Conservation (phyloP, 1,140 invertebrate species). For the Ceratosolen fusciceps region DNA sequence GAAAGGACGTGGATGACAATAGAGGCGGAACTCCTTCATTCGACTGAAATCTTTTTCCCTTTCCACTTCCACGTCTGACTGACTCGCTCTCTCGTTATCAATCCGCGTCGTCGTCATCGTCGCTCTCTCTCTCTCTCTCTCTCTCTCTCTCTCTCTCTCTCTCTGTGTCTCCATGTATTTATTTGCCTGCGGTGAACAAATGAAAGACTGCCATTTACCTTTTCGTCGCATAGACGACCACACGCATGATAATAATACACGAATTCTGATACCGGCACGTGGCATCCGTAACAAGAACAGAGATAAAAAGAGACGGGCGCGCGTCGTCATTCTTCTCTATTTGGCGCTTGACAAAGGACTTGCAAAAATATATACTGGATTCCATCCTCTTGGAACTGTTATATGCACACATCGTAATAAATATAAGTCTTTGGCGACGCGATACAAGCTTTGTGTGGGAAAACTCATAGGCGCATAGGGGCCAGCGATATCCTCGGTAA, state of each 20-base stretch:
- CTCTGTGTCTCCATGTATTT: not conserved
- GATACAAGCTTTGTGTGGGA: conserved; percentile 41
- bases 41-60: conserved; percentile 36
- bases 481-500: not conserved
- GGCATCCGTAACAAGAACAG: not conserved
- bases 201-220: conserved; percentile 31
- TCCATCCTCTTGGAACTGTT: conserved; percentile 2
- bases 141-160: not conserved
- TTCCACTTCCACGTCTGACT: not conserved
- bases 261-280: conserved; percentile 30
- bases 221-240: conserved; percentile 1
- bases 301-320: conserved; percentile 35
- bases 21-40: conserved; percentile 50
- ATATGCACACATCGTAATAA: conserved; percentile 36
- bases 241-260: conserved; percentile 40
- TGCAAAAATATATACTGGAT: conserved; percentile 15
- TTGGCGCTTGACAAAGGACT: conserved; percentile 7
- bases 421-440: conserved; percentile 44
- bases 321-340: not conserved
- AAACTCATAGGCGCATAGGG: not conserved
- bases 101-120: not conserved
- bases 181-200: conserved; percentile 1
- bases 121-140: not conserved
- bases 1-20: conserved; percentile 14
- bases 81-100: not conserved